Percentiles rank a stretch among this genome's conserved stretches.
phyloP scores from a whole-genome alignment of 2,797 vertebrate species.

The Lates japonicus region DNA sequence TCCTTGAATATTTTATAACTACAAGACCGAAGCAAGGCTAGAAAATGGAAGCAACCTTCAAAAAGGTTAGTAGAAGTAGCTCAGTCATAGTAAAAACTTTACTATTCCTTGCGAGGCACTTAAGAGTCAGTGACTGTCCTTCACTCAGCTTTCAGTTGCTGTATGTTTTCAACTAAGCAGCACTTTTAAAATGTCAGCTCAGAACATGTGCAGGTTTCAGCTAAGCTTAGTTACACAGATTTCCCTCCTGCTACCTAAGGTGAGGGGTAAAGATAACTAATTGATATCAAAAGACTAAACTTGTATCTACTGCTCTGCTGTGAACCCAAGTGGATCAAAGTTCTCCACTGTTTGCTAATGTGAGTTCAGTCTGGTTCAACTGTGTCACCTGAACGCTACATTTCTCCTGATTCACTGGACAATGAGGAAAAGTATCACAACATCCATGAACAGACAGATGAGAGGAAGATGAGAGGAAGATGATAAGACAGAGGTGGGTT shows the following conservation, averaged over 20 bases:
- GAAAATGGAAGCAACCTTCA: constrained; percentile 60
- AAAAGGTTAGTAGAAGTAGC: constrained; percentile 53
- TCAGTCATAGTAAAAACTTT: constrained; percentile 53
- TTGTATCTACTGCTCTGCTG: not conserved
- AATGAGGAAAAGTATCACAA: not conserved
- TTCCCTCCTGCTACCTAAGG: constrained; percentile 15
- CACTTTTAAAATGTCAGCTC: constrained; percentile 1
- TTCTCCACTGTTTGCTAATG: not conserved
- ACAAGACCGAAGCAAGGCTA: constrained; percentile 45
- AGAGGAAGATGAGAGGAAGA: not conserved
- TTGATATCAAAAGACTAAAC: constrained; percentile 1
- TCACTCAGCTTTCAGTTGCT: constrained; percentile 36
- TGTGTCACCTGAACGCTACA: constrained; percentile 4
- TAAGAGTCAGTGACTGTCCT: constrained; percentile 56
- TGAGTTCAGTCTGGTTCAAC: not conserved
- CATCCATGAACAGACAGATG: not conserved
- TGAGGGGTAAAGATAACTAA: constrained; percentile 7
- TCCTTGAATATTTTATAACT: constrained; percentile 13
- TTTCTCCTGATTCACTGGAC: not conserved
- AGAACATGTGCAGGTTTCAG: constrained; percentile 16
- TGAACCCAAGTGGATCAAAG: not conserved
- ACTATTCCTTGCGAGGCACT: constrained; percentile 77
- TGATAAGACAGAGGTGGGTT: not conserved
- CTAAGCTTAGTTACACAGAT: constrained; percentile 3
- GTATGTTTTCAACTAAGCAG: constrained; percentile 11